Evolutionary conservation across 1,140 invertebrate genomes (phyloP), one percentile per base, ranked within the genome.

Genomic region (Wasmannia auropunctata): DNA sequence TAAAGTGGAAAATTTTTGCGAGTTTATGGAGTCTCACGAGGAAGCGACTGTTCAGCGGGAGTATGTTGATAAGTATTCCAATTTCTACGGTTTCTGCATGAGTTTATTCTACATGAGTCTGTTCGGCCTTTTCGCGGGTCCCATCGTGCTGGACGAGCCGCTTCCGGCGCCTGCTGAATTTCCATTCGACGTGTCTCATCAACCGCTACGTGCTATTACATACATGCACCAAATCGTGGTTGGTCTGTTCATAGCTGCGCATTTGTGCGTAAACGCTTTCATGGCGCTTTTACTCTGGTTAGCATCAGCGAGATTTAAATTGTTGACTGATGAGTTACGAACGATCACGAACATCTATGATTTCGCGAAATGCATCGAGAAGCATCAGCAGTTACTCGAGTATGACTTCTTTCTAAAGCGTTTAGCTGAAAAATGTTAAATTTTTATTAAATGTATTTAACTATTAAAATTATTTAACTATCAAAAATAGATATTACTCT

Each of bases 51-150:
- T 81, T 54, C 77, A 81, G 16, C 63, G 34, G 37, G 46, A 81
- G 6, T 81, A 81, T 40, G 11, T 81, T 28, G 49, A 81, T 31
- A 81, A 56, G 4, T 81, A 49, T 43, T 37, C 70, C 14, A 19
- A 25, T 6, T 87, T 93, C n/a, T 90, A 92, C 31, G 62, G 86
- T 40, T 58, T 76, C 11, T 67, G 83, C 1, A 76, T 80, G 10
- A 37, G 85, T n/a, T 87, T 86, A 43, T 69, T 86, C 14, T 92
- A 90, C 19, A n/a, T 87, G 10, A 90, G 90, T 22, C 75, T 85
- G 37, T 25, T 88, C 1, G 69, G 46, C 3, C 85, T 92, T 22
- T 85, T 90, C 1, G 16, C 88, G 14, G 85, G 84, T 34, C 88
- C 92, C 28, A 34, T 91, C 11, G 1, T 92, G 16, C 40, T 87